Evolutionary conservation across 1,140 invertebrate genomes (phyloP).

Genomic region (Drosophila repletoides): DNA sequence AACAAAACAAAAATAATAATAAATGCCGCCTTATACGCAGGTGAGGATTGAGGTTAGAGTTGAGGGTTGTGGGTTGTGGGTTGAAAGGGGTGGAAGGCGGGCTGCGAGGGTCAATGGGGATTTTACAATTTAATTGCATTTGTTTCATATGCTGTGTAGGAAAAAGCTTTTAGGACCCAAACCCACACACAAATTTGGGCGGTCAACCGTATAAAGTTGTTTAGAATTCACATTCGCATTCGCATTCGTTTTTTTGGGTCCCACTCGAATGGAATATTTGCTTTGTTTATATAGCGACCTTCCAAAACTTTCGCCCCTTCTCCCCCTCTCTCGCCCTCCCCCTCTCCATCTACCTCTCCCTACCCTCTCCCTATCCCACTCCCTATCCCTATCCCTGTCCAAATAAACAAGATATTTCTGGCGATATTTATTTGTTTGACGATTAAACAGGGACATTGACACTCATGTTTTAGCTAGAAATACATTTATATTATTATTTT

Average conservation of each 20-base stretch:
- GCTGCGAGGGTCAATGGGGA: not conserved
- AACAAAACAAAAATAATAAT: constrained; percentile 19
- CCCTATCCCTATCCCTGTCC: too few relatives aligned
- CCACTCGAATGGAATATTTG: constrained; percentile 11
- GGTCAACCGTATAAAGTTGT: constrained; percentile 23
- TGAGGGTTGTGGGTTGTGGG: not conserved
- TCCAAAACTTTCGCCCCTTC: too few relatives aligned
- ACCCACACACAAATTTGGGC: constrained; percentile 9
- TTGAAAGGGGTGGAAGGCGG: not conserved
- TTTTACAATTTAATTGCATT: constrained; percentile 66
- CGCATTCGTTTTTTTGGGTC: not conserved
- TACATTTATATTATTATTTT: too few relatives aligned
- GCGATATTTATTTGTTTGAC: constrained; percentile 45
- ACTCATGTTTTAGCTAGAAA: too few relatives aligned
- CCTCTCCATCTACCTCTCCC: too few relatives aligned
- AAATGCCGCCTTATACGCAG: not conserved
- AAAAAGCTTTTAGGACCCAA: constrained; percentile 21
- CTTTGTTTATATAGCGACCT: constrained; percentile 9
- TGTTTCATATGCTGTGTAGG: constrained; percentile 29
- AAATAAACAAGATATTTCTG: constrained; percentile 26
- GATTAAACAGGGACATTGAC: constrained; percentile 28
- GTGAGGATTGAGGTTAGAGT: not conserved
- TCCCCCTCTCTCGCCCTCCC: too few relatives aligned
- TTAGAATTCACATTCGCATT: constrained; percentile 17
- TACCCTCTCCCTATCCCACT: too few relatives aligned